phyloP scores from a whole-genome alignment of 35 echinoderm and acorn worm species.

The Acanthaster planci region DNA sequence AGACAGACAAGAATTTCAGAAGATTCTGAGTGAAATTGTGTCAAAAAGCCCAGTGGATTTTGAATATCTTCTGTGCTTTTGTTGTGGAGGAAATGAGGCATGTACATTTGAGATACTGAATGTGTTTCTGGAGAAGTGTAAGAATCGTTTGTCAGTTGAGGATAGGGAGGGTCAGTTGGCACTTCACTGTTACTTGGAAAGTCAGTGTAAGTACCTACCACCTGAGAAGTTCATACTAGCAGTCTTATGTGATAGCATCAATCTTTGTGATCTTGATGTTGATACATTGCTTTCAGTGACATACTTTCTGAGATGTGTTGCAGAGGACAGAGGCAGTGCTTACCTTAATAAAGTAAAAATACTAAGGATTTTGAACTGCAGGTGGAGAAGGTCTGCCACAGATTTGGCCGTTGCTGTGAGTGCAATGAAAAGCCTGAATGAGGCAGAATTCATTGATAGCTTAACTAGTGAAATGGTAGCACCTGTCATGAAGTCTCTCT shows the following conservation, averaged over 20 bases:
- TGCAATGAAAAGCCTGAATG: neutral
- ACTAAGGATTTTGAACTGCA: neutral
- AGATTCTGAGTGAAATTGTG: no score
- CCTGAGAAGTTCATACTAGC: neutral
- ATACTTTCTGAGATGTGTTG: neutral
- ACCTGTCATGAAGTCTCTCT: neutral
- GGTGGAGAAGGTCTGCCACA: neutral
- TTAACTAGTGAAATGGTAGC: neutral
- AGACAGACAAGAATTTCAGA: neutral
- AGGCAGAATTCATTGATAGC: neutral
- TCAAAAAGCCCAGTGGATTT: no score
- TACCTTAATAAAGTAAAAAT: neutral
- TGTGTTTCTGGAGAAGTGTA: neutral
- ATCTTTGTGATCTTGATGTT: neutral
- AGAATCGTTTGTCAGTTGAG: neutral
- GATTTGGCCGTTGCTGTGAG: neutral
- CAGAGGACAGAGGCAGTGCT: neutral
- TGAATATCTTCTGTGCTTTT: slow-evolving; percentile 10
- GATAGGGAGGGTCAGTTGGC: neutral
- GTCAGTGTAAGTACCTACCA: neutral
- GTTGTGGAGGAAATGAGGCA: slow-evolving; percentile 16
- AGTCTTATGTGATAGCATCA: neutral
- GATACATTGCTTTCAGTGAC: neutral
- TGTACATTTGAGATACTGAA: neutral
- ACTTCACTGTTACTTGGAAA: neutral